phyloP scores from a whole-genome alignment of 2,888 invertebrate species.

The Nephrotoma guestfalica region DNA sequence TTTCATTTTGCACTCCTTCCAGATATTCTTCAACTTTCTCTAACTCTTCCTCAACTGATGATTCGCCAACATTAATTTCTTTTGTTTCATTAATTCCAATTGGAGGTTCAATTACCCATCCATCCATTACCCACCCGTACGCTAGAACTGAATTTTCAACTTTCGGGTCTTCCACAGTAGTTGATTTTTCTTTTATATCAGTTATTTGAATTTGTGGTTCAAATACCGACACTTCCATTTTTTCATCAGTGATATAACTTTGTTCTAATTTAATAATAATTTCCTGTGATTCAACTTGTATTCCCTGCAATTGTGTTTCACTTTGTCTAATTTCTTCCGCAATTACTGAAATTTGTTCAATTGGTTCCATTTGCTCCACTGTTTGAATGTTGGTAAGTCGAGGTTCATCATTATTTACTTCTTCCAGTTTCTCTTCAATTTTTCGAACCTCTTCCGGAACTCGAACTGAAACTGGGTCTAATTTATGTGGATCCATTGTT shows the following conservation, averaged over 20 bases:
- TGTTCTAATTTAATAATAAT: background rate
- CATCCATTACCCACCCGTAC: too few species aligned
- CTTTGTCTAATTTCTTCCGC: background rate
- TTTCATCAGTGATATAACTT: background rate
- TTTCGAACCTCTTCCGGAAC: background rate
- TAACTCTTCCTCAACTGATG: too few species aligned
- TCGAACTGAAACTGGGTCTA: background rate
- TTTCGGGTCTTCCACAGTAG: too few species aligned
- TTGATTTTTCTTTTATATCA: background rate
- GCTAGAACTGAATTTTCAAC: too few species aligned
- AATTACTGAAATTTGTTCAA: background rate
- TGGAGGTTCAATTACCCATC: background rate
- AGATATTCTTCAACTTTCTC: too few species aligned
- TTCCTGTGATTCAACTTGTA: background rate
- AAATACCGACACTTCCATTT: background rate
- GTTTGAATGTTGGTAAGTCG: background rate
- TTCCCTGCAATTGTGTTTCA: background rate
- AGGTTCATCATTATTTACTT: background rate
- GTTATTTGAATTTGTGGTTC: background rate
- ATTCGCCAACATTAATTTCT: background rate
- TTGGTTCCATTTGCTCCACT: background rate
- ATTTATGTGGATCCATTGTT: background rate
- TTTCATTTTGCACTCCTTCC: too few species aligned
- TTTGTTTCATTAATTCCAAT: background rate
- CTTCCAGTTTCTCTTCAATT: background rate